Evolutionary conservation across 2,113 vertebrate genomes (phyloP).

Genomic region (Motacilla alba): DNA sequence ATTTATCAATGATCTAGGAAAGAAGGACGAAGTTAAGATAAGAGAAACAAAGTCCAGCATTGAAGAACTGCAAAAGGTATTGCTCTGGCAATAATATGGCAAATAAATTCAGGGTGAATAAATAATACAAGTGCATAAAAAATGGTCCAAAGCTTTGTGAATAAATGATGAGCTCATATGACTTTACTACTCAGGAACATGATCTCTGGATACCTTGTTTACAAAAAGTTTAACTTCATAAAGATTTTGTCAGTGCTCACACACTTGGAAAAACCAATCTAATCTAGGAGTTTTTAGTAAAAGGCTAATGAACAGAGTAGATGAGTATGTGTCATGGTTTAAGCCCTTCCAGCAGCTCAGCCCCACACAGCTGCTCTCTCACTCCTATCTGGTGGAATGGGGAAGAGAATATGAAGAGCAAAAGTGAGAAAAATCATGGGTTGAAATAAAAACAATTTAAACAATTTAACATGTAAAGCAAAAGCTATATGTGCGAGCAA

Average conservation of each 20-base stretch:
- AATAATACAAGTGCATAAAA: not conserved
- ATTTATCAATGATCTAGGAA: not conserved
- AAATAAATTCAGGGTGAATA: not conserved
- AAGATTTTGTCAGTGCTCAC: not conserved
- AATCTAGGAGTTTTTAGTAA: not conserved
- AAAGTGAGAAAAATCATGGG: not conserved
- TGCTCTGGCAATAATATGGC: not conserved
- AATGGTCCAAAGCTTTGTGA: not conserved
- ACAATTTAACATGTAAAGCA: not conserved
- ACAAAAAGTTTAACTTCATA: not conserved
- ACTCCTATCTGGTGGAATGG: not conserved
- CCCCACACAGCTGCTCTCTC: not conserved
- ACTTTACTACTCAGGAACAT: not conserved
- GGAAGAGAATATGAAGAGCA: not conserved
- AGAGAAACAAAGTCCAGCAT: not conserved
- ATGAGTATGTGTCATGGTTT: not conserved
- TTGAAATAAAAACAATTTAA: not conserved
- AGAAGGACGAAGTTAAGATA: not conserved
- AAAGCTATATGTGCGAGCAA: not conserved
- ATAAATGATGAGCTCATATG: not conserved
- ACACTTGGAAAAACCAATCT: not conserved
- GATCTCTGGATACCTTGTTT: not conserved
- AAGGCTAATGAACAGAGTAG: not conserved
- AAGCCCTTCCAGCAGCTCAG: not conserved
- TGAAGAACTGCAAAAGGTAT: not conserved